Base-by-base conservation (phyloP, 2,113 vertebrate genomes). In the Alethe diademata region DNA sequence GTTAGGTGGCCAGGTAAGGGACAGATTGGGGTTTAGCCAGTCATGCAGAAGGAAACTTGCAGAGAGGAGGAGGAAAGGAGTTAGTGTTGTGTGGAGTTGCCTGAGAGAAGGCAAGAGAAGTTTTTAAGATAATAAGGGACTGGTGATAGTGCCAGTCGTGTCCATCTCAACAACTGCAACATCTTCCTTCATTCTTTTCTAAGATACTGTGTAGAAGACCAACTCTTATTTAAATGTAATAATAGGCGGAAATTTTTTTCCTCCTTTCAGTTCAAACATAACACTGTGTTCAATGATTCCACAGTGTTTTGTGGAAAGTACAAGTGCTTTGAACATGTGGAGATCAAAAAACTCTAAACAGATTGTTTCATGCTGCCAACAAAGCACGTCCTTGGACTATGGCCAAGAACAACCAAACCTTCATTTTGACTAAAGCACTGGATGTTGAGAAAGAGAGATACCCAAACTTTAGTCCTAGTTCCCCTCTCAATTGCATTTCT, bases 281-380 rank as follows among this genome's bases (percentile, higher is more conserved):
- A 67, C 76, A 72, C 74, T 2, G 3, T 93, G 85, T 94, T 94
- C 86, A 93, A 67, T 67, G 85, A 70, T 64, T 92, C 67, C 64
- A 79, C 78, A 66, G 53, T 90, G 90, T 94, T 96, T 96, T 93
- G 88, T 92, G 82, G 78, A 53, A 90, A 84, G 78, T 88, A 88
- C 72, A 92, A 97, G 79, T 81, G 82, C 75, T 94, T 86, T 86
- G 88, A 94, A 81, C 90, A 40, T 78, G 64, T 86, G 90, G 69
- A 79, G 92, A 93, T 88, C 82, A 92, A 80, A 95, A 86, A 93
- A 56, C 82, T 92, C 90, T 80, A 62, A 92, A 88, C 79, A 93
- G 72, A 86, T 58, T 53, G 79, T 78, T 65, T 78, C 18, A 53
- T 53, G 65, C 93, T 93, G 92, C 93, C 72, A 94, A 78, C 61